Percentiles rank a stretch among this genome's conserved stretches.
These are phyloP conservation scores for Porphyrio hochstetteri DNA, from an alignment of 2,113 vertebrate genomes.

Conservation along the genomic window DNA sequence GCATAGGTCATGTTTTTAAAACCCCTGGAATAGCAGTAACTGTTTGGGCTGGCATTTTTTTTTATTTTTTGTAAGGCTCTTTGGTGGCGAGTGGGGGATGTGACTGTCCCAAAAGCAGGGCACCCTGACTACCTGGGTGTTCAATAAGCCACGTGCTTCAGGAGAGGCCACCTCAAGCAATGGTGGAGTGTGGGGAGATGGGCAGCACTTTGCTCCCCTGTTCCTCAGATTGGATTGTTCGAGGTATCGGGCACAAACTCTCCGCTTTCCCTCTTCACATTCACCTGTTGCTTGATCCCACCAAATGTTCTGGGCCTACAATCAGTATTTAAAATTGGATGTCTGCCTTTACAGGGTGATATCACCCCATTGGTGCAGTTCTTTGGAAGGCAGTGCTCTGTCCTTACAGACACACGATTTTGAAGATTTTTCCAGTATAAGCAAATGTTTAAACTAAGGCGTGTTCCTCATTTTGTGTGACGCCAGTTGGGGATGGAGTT, in stretches of 20 bases:
- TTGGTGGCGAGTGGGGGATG: background rate
- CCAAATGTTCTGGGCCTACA: background rate
- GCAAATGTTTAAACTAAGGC: background rate
- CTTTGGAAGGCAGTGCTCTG: background rate
- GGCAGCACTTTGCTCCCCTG: background rate
- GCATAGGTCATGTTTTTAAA: background rate
- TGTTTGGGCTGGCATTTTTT: background rate
- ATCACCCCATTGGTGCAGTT: background rate
- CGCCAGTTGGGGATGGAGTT: background rate
- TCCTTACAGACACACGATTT: background rate
- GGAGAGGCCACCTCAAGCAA: background rate
- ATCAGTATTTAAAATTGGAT: background rate
- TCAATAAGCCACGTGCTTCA: background rate
- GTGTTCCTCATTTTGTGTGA: background rate
- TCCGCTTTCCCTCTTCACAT: accelerated
- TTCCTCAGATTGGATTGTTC: background rate
- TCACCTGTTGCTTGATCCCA: background rate
- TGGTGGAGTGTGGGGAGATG: accelerated
- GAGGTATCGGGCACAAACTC: background rate
- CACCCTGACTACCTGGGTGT: accelerated
- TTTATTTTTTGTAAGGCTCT: background rate
- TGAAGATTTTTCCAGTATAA: background rate
- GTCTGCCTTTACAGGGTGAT: background rate
- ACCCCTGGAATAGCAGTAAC: background rate
- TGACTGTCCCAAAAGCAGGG: background rate